phyloP scores from a whole-genome alignment of 2,113 vertebrate genomes.

The Gymnobelideus leadbeateri region DNA sequence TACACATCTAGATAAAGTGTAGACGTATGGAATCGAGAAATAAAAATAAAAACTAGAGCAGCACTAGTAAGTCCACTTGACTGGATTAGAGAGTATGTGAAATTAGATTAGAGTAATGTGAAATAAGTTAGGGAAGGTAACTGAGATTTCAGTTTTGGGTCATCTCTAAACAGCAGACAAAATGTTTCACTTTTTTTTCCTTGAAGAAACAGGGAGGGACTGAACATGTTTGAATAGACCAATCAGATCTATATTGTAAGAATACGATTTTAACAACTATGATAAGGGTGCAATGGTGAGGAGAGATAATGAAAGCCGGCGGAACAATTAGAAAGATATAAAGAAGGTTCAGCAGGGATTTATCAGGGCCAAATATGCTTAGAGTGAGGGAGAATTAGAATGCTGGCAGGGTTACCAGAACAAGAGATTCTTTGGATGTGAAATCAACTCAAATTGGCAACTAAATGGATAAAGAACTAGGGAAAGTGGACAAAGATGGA shows the following conservation, averaged over 20 bases:
- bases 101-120: too few species aligned
- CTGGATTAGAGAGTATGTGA: not conserved
- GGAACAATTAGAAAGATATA: not conserved
- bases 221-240: not conserved
- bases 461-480: too few species aligned
- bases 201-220: not conserved
- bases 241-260: not conserved
- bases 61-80: not conserved
- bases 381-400: constrained; percentile 6
- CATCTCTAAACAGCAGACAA: not conserved
- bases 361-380: not conserved
- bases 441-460: not conserved
- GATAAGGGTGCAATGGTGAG: not conserved
- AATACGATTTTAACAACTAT: not conserved
- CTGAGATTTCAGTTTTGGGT: not conserved
- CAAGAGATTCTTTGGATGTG: not conserved
- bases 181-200: not conserved
- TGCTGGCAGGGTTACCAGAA: not conserved
- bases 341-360: not conserved
- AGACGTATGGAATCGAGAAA: not conserved
- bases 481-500: too few species aligned
- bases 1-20: not conserved
- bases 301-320: not conserved
- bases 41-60: not conserved
- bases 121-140: not conserved